Base-by-base conservation (phyloP, 2,888 invertebrate genomes). In the Caenorhabditis panamensis region DNA sequence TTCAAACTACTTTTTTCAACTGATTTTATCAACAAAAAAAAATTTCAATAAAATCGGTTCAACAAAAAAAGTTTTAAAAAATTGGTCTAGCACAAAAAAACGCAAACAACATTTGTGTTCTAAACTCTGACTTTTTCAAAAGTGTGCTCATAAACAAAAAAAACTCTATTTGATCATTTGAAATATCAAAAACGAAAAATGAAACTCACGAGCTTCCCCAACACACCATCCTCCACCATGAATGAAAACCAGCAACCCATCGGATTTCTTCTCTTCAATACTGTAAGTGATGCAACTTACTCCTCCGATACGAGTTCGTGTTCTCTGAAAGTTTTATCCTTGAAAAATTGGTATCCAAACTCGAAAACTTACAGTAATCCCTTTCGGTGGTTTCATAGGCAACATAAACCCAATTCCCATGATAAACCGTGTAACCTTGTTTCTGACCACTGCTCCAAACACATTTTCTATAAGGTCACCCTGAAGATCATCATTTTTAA, bases 221-320 rank as follows among this genome's bases (percentile, higher is more conserved):
- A 72, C 59, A 61, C 78, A 67, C 73, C 75, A 78, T 37, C 75
- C 76, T 26, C 90, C 90, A 28, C 90, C 90, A 68, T 90, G 90
- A 58, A 90, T 88, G 69, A 85, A 90, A 51, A 90, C 82, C 24
- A 90, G 47, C 22, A 83, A 68, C 11, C 76, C 82, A 44, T 86
- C 83, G 8, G 79, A 59, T 59, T 72, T 67, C 67, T 75, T 80
- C 8, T 79, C 56, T 18, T 79, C 67, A 9, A 87, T 82, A 26
- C 79, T 18, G 75, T 90, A 89, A 47, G 88, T 79, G 24, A 89
- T 84, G 64, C 88, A 87, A 26, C 62, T 68, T 31, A 89, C 88
- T 26, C 88, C 88, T 31, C 72, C 82, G 47, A 89, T 84, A 9
- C 61, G 54, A 6, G 67, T 71, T 5, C 77, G 72, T 13, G 36